Evolutionary conservation across 1,140 invertebrate genomes (phyloP).

Genomic region (Solenopsis invicta): DNA sequence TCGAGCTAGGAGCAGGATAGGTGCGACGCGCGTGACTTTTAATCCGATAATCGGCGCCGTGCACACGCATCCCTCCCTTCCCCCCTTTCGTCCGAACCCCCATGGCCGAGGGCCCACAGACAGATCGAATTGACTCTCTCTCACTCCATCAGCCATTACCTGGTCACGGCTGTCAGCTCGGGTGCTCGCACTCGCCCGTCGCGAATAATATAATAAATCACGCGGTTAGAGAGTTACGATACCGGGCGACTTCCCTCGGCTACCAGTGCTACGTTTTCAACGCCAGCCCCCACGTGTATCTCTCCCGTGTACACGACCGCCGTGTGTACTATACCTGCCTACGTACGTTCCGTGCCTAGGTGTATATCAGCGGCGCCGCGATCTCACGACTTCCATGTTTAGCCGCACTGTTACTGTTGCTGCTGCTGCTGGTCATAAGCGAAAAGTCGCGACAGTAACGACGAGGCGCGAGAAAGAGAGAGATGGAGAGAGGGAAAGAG

Average conservation of each 20-base stretch:
- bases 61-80: slow-evolving; percentile 61
- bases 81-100: not conserved
- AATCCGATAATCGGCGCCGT: slow-evolving; percentile 69
- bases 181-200: slow-evolving; percentile 33
- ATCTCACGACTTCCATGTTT: slow-evolving; percentile 78
- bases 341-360: slow-evolving; percentile 66
- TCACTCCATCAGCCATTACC: slow-evolving; percentile 68
- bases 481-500: not conserved
- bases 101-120: slow-evolving; percentile 46
- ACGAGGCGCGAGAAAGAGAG: not conserved
- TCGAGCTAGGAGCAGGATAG: slow-evolving; percentile 20
- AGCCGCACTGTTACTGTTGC: slow-evolving; percentile 43
- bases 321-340: slow-evolving; percentile 5
- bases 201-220: slow-evolving; percentile 78
- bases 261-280: slow-evolving; percentile 48
- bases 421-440: slow-evolving; percentile 24
- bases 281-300: slow-evolving; percentile 19
- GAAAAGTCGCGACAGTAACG: slow-evolving; percentile 26
- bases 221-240: slow-evolving; percentile 64
- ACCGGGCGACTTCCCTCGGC: slow-evolving; percentile 63
- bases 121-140: slow-evolving; percentile 74
- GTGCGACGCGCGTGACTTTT: slow-evolving; percentile 67
- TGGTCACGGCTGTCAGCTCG: slow-evolving; percentile 69
- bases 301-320: slow-evolving; percentile 7
- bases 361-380: slow-evolving; percentile 64